These are phyloP conservation scores for Sylvietta virens DNA, from an alignment of 2,113 vertebrate species.

Conservation along the genomic window DNA sequence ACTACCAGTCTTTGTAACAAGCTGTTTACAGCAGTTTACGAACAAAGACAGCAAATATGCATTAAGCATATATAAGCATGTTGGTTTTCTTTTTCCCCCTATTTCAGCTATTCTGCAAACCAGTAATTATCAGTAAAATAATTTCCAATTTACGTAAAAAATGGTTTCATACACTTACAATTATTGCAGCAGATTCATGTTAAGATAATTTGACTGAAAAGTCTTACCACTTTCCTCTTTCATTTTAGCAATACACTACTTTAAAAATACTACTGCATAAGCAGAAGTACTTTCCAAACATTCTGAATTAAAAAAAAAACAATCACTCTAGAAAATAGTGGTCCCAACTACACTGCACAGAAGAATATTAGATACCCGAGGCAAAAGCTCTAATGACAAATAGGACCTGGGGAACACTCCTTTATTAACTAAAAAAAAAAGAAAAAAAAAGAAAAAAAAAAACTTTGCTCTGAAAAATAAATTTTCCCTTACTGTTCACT, in stretches of 20 bases:
- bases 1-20: not conserved
- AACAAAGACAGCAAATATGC: not conserved
- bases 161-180: not conserved
- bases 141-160: not conserved
- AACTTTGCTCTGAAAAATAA: not conserved
- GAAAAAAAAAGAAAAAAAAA: not conserved
- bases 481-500: not conserved
- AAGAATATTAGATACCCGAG: not conserved
- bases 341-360: not conserved
- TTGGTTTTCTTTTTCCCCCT: not conserved
- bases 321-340: not conserved
- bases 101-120: not conserved
- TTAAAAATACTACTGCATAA: not conserved
- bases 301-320: not conserved
- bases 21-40: not conserved
- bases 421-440: not conserved
- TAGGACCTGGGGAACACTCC: not conserved
- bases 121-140: not conserved
- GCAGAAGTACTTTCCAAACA: not conserved
- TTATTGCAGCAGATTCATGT: not conserved
- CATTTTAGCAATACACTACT: not conserved
- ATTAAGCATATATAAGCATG: not conserved
- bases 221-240: not conserved
- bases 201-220: not conserved
- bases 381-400: not conserved